phyloP scores from a whole-genome alignment of 2,888 invertebrate genomes.

The Glaucopsyche alexis region DNA sequence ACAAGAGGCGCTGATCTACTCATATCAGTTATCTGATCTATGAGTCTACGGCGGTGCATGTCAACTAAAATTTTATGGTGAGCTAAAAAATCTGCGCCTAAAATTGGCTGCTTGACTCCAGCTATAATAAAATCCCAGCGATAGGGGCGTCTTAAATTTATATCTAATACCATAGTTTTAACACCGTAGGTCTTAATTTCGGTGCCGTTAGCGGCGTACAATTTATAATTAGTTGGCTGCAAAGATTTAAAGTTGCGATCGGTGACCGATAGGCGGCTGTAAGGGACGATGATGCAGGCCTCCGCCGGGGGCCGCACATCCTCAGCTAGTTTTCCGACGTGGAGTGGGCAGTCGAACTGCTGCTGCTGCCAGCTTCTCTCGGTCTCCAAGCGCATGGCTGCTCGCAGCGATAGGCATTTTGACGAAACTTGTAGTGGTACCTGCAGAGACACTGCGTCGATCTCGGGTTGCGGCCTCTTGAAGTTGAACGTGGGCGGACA shows the following conservation, averaged over 20 bases:
- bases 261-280: conserved; percentile 31
- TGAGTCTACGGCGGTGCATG: conserved; percentile 34
- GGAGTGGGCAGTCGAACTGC: neutral
- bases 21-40: conserved; percentile 38
- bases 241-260: neutral
- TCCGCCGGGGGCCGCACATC: too few relatives aligned
- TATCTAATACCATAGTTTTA: conserved; percentile 37
- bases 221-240: conserved; percentile 31
- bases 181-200: conserved; percentile 33
- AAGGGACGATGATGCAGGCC: too few relatives aligned
- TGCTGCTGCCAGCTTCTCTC: neutral
- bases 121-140: conserved; percentile 43
- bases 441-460: neutral
- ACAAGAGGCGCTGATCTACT: conserved; percentile 32
- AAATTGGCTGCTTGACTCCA: too few relatives aligned
- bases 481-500: neutral
- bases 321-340: too few relatives aligned
- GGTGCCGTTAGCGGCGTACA: conserved; percentile 39
- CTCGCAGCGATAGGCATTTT: neutral
- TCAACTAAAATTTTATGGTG: conserved; percentile 40
- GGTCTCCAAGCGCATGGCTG: neutral
- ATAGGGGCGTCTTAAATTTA: conserved; percentile 40
- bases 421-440: neutral
- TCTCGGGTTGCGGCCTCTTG: neutral
- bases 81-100: conserved; percentile 42